These are phyloP conservation scores for Tetranychus truncatus DNA, from an alignment of 2,888 invertebrate species.

Conservation along the genomic window DNA sequence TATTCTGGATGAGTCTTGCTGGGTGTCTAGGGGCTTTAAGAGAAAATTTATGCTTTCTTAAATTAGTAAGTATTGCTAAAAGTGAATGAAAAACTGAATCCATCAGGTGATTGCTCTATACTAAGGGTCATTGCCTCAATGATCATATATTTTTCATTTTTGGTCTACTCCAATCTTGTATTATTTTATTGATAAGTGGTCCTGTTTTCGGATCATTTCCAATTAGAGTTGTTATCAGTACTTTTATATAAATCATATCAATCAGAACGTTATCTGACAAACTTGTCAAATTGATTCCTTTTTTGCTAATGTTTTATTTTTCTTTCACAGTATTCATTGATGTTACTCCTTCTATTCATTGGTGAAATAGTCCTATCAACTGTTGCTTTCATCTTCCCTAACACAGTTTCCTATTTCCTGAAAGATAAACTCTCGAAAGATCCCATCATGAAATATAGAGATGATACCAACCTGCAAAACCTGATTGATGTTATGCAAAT, in stretches of 20 bases:
- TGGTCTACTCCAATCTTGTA: too few species aligned
- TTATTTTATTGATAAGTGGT: too few species aligned
- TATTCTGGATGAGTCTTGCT: slow-evolving; percentile 83
- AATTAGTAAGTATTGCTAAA: slow-evolving; percentile 50
- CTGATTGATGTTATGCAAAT: slow-evolving; percentile 86
- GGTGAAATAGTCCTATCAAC: slow-evolving; percentile 79
- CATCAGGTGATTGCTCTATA: too few species aligned
- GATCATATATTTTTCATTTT: too few species aligned
- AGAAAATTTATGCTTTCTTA: slow-evolving; percentile 75
- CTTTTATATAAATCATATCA: background rate
- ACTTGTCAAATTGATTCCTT: background rate
- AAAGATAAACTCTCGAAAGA: slow-evolving; percentile 74
- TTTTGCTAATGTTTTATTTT: slow-evolving; percentile 15
- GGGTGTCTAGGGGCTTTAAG: slow-evolving; percentile 76
- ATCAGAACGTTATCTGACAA: background rate
- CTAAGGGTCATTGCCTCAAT: too few species aligned
- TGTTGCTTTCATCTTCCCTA: slow-evolving; percentile 79
- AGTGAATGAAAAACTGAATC: too few species aligned
- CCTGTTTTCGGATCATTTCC: too few species aligned
- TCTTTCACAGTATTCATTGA: slow-evolving; percentile 59
- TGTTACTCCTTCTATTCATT: slow-evolving; percentile 66
- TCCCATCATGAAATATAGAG: slow-evolving; percentile 74
- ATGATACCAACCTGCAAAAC: slow-evolving; percentile 79
- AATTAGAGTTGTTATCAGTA: background rate
- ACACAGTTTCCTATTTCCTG: slow-evolving; percentile 61